Conservation (phyloP, 2,888 invertebrate species). For the Sphaerophoria rueppellii region DNA sequence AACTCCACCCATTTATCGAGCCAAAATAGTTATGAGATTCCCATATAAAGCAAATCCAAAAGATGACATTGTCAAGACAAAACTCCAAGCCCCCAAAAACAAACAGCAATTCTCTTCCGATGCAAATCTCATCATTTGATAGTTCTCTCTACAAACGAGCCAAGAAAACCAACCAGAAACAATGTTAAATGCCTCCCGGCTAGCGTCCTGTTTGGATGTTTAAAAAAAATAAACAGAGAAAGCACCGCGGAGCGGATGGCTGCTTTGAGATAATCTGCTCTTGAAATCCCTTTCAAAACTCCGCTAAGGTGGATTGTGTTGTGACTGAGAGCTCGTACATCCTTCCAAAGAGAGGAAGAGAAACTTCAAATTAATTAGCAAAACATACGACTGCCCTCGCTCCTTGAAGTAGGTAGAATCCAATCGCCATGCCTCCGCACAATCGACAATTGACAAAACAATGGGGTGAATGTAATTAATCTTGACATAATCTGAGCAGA, state of each 20-base stretch:
- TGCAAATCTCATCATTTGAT: conserved; percentile 50
- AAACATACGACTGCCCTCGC: conserved; percentile 40
- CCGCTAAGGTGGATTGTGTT: conserved; percentile 1
- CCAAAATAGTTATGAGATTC: conserved; percentile 35
- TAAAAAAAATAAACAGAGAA: background rate
- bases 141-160: conserved; percentile 12
- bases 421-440: conserved; percentile 34
- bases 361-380: conserved; percentile 68
- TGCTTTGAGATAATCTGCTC: conserved; percentile 65
- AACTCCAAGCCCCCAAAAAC: background rate
- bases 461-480: conserved; percentile 81
- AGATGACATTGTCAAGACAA: conserved; percentile 54
- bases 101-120: conserved; percentile 39
- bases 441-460: conserved; percentile 79
- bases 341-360: conserved; percentile 10
- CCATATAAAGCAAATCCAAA: conserved; percentile 48
- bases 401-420: background rate
- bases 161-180: conserved; percentile 12
- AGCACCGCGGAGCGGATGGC: background rate
- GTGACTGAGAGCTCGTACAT: background rate
- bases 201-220: conserved; percentile 9
- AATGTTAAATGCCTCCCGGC: conserved; percentile 33
- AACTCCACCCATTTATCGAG: background rate
- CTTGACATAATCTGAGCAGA: conserved; percentile 82
- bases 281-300: conserved; percentile 67